Conservation (phyloP, 2,113 vertebrate species). For the Elgaria multicarinata region DNA sequence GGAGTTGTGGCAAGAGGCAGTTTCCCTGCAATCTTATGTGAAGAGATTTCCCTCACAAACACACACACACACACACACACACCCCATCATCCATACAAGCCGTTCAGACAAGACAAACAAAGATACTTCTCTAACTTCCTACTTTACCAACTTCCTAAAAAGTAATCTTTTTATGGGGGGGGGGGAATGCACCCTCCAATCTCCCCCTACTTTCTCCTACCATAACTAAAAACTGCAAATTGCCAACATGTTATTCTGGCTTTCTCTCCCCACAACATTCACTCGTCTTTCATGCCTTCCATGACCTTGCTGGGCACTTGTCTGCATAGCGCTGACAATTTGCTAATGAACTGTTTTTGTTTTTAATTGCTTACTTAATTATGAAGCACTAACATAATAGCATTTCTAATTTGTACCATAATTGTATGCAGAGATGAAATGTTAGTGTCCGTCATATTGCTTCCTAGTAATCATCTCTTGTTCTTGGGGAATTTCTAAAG, state of each 20-base stretch:
- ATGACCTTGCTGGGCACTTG: constrained; percentile 80
- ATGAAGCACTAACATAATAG: constrained; percentile 81
- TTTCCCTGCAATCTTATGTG: not conserved
- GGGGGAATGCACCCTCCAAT: not conserved
- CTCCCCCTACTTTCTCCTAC: not conserved
- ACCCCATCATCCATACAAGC: not conserved
- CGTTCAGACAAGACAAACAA: not conserved
- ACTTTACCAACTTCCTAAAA: not conserved
- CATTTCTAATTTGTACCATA: constrained; percentile 83
- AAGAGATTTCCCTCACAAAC: not conserved
- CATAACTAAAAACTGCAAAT: not conserved
- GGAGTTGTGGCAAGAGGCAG: not conserved
- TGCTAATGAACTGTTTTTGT: constrained; percentile 86
- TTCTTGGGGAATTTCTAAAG: constrained; percentile 79
- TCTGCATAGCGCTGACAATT: constrained; percentile 80
- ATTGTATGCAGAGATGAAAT: constrained; percentile 87
- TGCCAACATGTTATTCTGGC: not conserved
- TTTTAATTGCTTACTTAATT: constrained; percentile 89
- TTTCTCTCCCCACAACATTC: constrained; percentile 49
- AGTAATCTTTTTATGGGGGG: not conserved
- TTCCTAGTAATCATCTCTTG: constrained; percentile 80
- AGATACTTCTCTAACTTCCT: not conserved
- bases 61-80: not conserved
- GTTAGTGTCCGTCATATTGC: constrained; percentile 77
- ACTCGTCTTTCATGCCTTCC: constrained; percentile 65